These are phyloP conservation scores for Pterostichus madidus DNA, from an alignment of 2,888 invertebrate species.

Conservation along the genomic window DNA sequence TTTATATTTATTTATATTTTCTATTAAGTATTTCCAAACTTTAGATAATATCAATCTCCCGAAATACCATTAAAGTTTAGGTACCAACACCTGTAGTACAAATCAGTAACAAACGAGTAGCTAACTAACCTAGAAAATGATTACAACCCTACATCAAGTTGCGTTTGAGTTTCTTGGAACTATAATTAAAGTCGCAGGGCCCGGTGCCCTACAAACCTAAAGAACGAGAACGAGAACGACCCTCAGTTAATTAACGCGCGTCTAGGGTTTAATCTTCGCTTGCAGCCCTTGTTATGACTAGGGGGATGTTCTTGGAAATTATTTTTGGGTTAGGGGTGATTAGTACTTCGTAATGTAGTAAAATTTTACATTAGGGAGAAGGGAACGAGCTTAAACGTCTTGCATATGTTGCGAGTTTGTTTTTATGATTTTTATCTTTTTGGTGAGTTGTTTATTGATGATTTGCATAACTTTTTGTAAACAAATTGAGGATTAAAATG, in stretches of 20 bases:
- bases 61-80: background rate
- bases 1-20: too few species aligned
- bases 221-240: background rate
- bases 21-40: too few species aligned
- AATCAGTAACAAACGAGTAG: conserved; percentile 40
- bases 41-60: background rate
- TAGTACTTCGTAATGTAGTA: conserved; percentile 16
- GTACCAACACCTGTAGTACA: conserved; percentile 40
- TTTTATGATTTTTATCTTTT: conserved; percentile 4
- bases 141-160: conserved; percentile 27
- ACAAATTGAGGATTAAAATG: conserved; percentile 5
- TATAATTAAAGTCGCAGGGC: conserved; percentile 28
- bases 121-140: conserved; percentile 24
- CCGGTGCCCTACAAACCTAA: conserved; percentile 36
- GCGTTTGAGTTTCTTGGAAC: background rate
- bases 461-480: background rate
- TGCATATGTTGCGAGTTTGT: conserved; percentile 35
- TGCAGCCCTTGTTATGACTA: conserved; percentile 34
- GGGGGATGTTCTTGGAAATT: conserved; percentile 45
- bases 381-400: conserved; percentile 7
- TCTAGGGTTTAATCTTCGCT: conserved; percentile 35
- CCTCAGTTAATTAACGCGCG: conserved; percentile 45
- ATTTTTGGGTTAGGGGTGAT: conserved; percentile 47
- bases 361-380: conserved; percentile 10
- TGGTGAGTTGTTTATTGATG: conserved; percentile 10